These are phyloP conservation scores for Melanotaenia boesemani DNA, from an alignment of 2,797 vertebrate genomes.

Conservation along the genomic window DNA sequence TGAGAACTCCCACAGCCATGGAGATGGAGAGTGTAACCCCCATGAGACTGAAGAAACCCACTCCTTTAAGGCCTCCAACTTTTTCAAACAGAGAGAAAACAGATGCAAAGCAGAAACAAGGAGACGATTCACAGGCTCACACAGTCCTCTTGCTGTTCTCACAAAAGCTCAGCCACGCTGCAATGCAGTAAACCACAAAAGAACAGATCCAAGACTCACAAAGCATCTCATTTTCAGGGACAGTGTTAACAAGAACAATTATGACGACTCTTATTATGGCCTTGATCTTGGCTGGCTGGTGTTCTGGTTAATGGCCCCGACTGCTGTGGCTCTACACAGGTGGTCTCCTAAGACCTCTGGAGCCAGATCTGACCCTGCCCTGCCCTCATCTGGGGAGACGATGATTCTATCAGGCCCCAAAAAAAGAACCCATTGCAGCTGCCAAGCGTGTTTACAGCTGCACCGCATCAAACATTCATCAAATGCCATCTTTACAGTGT, in stretches of 20 bases:
- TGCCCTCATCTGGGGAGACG: slow-evolving; percentile 75
- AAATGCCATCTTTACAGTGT: slow-evolving; percentile 86
- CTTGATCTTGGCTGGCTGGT: slow-evolving; percentile 73
- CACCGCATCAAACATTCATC: slow-evolving; percentile 87
- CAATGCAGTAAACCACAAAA: slow-evolving; percentile 70
- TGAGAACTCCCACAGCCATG: slow-evolving; percentile 80
- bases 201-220: slow-evolving; percentile 57
- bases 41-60: slow-evolving; percentile 67
- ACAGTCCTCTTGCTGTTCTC: slow-evolving; percentile 53
- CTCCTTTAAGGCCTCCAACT: slow-evolving; percentile 76
- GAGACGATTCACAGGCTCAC: slow-evolving; percentile 69
- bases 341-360: slow-evolving; percentile 74
- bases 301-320: slow-evolving; percentile 75
- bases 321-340: slow-evolving; percentile 68
- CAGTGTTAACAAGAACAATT: slow-evolving; percentile 78
- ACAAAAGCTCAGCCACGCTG: slow-evolving; percentile 58
- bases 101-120: slow-evolving; percentile 75
- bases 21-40: slow-evolving; percentile 69
- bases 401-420: slow-evolving; percentile 69
- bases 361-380: slow-evolving; percentile 76
- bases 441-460: slow-evolving; percentile 88
- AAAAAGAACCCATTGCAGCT: slow-evolving; percentile 77
- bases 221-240: slow-evolving; percentile 71
- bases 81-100: slow-evolving; percentile 79
- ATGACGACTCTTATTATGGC: slow-evolving; percentile 73